Percentiles rank a stretch among this genome's conserved stretches.
These are phyloP conservation scores for Polietes domitor DNA, from an alignment of 2,888 invertebrate species.

Conservation along the genomic window DNA sequence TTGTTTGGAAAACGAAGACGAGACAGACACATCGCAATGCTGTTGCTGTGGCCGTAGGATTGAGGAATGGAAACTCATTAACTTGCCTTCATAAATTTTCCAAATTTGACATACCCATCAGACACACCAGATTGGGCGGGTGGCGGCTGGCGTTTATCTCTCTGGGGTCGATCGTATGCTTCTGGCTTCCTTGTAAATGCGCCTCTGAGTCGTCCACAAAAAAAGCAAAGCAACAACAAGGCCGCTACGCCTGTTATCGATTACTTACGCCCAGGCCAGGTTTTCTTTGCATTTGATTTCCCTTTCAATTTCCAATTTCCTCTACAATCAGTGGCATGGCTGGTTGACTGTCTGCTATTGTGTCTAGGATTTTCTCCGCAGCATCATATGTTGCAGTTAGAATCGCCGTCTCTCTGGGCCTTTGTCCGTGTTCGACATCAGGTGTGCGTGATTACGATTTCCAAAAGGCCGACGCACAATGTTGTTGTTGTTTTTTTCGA, in stretches of 20 bases:
- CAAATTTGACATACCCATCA: constrained; percentile 60
- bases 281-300: background rate
- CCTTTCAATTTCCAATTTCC: background rate
- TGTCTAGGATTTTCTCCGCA: background rate
- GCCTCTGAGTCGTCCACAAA: too few relatives aligned
- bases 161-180: background rate
- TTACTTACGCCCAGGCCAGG: constrained; percentile 20
- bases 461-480: background rate
- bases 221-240: background rate
- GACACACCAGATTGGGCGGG: background rate
- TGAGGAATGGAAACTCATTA: constrained; percentile 57
- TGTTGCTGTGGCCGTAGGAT: too few relatives aligned
- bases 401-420: background rate
- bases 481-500: constrained; percentile 16
- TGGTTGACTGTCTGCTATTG: background rate
- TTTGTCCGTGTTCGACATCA: background rate
- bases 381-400: background rate
- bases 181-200: background rate
- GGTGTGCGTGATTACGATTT: background rate
- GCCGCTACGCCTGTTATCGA: background rate
- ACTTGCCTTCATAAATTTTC: constrained; percentile 63
- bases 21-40: too few relatives aligned
- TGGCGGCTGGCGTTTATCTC: background rate
- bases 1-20: background rate
- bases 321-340: background rate